A percentile compares a stretch with the other conserved stretches of the same genome.
Conservation (phyloP, 2,888 invertebrate species). For the Junonia oenone region DNA sequence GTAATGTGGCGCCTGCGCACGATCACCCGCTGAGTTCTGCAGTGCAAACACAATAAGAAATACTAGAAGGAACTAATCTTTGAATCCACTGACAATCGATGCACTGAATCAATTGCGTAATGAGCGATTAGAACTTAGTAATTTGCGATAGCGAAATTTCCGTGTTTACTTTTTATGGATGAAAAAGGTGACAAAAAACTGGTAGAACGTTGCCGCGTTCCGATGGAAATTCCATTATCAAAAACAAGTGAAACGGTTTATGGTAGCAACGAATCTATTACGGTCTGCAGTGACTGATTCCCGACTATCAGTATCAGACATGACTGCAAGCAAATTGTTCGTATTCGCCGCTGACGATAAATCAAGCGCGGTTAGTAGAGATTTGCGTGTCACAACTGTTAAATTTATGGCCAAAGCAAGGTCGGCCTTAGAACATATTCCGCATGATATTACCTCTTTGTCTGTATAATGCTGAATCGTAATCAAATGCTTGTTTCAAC, state of each 20-base stretch:
- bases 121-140: slow-evolving; percentile 1
- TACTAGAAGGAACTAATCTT: slow-evolving; percentile 29
- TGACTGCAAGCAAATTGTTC: slow-evolving; percentile 45
- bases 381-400: slow-evolving; percentile 67
- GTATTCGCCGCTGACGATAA: slow-evolving; percentile 44
- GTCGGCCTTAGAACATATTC: slow-evolving; percentile 44
- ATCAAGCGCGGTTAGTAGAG: slow-evolving; percentile 61
- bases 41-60: slow-evolving; percentile 51
- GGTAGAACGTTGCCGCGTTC: slow-evolving; percentile 22
- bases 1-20: slow-evolving; percentile 69
- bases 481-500: slow-evolving; percentile 1
- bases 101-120: slow-evolving; percentile 5
- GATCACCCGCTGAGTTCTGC: slow-evolving; percentile 64
- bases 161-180: slow-evolving; percentile 1
- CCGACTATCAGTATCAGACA: slow-evolving; percentile 33
- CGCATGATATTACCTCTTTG: slow-evolving; percentile 32
- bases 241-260: slow-evolving; percentile 52
- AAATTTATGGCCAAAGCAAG: slow-evolving; percentile 62
- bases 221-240: slow-evolving; percentile 48
- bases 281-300: slow-evolving; percentile 30
- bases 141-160: neutral
- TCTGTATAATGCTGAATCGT: slow-evolving; percentile 3
- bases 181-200: neutral
- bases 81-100: slow-evolving; percentile 13
- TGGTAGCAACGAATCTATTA: slow-evolving; percentile 30